phyloP scores from a whole-genome alignment of 2,888 invertebrate genomes.

The Idaea straminata region DNA sequence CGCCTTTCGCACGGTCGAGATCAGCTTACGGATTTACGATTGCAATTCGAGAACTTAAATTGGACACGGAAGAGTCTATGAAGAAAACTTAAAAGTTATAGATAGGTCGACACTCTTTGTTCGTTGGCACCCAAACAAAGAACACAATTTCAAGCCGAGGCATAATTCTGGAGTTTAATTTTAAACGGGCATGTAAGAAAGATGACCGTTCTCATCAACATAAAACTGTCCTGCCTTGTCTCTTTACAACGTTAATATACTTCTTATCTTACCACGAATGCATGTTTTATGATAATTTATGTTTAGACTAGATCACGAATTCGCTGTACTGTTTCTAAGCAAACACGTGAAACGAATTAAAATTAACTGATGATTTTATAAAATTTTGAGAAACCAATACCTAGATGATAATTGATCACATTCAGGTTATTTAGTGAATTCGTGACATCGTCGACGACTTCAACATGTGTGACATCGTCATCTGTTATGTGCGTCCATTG shows the following conservation, averaged over 20 bases:
- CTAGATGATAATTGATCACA: conserved; percentile 39
- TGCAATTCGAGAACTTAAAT: conserved; percentile 41
- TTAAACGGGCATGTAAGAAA: background rate
- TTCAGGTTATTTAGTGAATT: conserved; percentile 41
- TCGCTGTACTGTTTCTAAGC: background rate
- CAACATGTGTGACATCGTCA: conserved; percentile 30
- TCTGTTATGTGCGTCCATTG: conserved; percentile 29
- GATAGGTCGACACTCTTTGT: background rate
- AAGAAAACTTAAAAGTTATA: conserved; percentile 8
- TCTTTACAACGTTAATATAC: background rate
- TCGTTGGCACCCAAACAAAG: background rate
- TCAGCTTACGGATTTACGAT: conserved; percentile 42
- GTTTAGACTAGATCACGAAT: background rate
- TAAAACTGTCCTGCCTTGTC: background rate
- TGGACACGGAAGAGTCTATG: conserved; percentile 24
- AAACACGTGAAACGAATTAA: background rate
- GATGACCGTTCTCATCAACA: background rate
- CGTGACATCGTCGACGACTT: conserved; percentile 45
- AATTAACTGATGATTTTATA: background rate
- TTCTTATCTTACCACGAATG: background rate
- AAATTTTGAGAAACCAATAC: conserved; percentile 25
- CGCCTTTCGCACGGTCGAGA: conserved; percentile 58
- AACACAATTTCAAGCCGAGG: background rate
- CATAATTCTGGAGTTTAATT: background rate
- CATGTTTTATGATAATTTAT: background rate